These are phyloP conservation scores for Sycophaga agraensis DNA, from an alignment of 1,140 invertebrate species.

Conservation along the genomic window DNA sequence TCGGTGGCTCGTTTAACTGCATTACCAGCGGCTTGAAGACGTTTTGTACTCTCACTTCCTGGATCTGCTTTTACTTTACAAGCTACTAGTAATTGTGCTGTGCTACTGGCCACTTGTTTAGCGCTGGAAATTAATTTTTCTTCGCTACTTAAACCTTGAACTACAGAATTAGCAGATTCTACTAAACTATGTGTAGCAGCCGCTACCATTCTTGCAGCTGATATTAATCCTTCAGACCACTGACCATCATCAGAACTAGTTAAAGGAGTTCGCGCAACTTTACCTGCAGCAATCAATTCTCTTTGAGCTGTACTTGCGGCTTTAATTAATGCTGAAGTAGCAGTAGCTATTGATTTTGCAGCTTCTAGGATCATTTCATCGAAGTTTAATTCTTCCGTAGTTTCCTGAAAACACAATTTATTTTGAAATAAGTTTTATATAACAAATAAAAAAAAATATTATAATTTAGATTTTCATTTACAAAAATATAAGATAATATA, in stretches of 20 bases:
- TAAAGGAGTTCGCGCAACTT: constrained; percentile 77
- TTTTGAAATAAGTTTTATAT: not conserved
- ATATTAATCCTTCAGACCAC: constrained; percentile 97
- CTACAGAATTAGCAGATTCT: constrained; percentile 94
- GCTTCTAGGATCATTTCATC: constrained; percentile 99
- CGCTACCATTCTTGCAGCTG: constrained; percentile 91
- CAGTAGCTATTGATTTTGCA: constrained; percentile 95
- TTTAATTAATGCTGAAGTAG: constrained; percentile 93
- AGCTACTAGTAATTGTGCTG: constrained; percentile 94
- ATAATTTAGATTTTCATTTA: not conserved
- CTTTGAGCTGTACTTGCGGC: constrained; percentile 94
- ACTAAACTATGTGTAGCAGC: constrained; percentile 96
- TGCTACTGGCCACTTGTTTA: constrained; percentile 95
- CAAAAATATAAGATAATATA: too few relatives aligned
- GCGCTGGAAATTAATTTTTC: constrained; percentile 96
- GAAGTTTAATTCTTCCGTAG: constrained; percentile 93
- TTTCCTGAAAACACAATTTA: constrained; percentile 65
- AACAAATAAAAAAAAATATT: constrained; percentile 4
- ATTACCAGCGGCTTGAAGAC: constrained; percentile 93
- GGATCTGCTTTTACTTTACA: constrained; percentile 98
- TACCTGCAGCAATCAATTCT: constrained; percentile 80
- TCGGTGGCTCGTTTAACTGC: constrained; percentile 97
- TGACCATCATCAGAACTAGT: constrained; percentile 93
- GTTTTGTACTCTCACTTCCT: constrained; percentile 87
- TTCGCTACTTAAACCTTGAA: constrained; percentile 92